These are phyloP conservation scores for Lymantria dispar DNA, from an alignment of 2,888 invertebrate species.

Conservation along the genomic window DNA sequence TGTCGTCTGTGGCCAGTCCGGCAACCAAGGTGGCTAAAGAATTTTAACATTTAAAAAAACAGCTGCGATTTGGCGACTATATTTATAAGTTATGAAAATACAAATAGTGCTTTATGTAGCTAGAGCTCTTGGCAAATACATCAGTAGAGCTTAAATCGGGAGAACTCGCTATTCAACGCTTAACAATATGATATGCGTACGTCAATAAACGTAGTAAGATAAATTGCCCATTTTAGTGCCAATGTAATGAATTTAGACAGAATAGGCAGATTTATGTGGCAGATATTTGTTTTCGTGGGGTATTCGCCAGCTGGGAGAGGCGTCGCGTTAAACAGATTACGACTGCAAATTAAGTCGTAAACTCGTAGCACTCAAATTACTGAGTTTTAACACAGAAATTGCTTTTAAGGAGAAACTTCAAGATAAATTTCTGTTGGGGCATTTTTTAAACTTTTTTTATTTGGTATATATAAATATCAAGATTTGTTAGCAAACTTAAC, in stretches of 20 bases:
- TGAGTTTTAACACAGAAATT: constrained; percentile 61
- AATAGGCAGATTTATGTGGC: constrained; percentile 60
- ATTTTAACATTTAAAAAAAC: no score
- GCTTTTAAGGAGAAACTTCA: constrained; percentile 43
- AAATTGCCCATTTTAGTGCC: constrained; percentile 30
- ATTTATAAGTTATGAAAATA: background rate
- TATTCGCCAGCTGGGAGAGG: constrained; percentile 57
- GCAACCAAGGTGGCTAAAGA: no score
- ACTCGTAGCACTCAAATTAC: constrained; percentile 72
- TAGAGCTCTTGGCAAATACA: background rate
- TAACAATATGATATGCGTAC: background rate
- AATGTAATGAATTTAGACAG: constrained; percentile 43
- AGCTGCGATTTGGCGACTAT: background rate
- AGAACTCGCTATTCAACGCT: background rate
- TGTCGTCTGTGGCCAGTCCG: no score
- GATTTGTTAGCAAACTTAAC: background rate
- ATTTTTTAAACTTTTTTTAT: constrained; percentile 4
- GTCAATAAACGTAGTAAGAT: background rate
- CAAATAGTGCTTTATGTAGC: background rate
- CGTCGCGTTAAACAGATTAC: constrained; percentile 74
- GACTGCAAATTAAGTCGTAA: constrained; percentile 79
- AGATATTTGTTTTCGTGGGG: constrained; percentile 67
- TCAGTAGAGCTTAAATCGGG: no score
- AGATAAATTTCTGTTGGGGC: constrained; percentile 5
- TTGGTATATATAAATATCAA: background rate